Evolutionary conservation across 1,140 invertebrate species (phyloP), one percentile per base, ranked within the genome.

Genomic region (Thrips palmi): DNA sequence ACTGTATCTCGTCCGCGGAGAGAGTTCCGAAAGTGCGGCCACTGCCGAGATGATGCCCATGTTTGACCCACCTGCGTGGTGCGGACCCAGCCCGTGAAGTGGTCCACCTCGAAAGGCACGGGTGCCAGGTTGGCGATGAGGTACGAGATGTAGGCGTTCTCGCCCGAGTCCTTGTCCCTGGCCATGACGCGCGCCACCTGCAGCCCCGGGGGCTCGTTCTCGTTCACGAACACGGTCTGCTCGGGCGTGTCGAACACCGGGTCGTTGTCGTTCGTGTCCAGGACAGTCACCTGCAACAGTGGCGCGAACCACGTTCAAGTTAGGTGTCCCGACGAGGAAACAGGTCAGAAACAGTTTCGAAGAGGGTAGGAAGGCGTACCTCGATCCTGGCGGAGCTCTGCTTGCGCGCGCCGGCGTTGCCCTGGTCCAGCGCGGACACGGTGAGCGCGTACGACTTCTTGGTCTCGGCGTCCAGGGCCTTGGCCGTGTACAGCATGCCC

Each of bases 131-230:
- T 92, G 17, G 82, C 83, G 47, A 93, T 80, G 43, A 81, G 85
- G 62, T 91, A 97, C 0, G 84, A 88, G 45, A 97, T 77, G 56
- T 88, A 87, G 11, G 86, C 83, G 59, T 97, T 97, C 51, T 94
- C 88, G 1, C 84, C 87, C 3, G 76, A 76, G 57, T 98, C 93
- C 11, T 62, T 70, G 55, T 98, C 93, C 31, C 68, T 71, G 1
- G 89, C 92, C 12, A 69, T 67, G 0, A 92, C 74, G 47, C 76
- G 80, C 1, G 76, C 73, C 1, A 96, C 83, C 3, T 71, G 68
- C 1, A 77, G 75, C 1, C 87, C 87, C 2, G 75, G 66, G 0
- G 83, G 74, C 54, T 89, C 75, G 55, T 96, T 94, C 58, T 97
- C 91, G 37, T 83, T 71, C 1, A 84, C 55, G 44, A 56, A 66